Evolutionary conservation across 1,140 invertebrate species (phyloP), one percentile per base, ranked within the genome.

Genomic region (Macrobrachium nipponense): DNA sequence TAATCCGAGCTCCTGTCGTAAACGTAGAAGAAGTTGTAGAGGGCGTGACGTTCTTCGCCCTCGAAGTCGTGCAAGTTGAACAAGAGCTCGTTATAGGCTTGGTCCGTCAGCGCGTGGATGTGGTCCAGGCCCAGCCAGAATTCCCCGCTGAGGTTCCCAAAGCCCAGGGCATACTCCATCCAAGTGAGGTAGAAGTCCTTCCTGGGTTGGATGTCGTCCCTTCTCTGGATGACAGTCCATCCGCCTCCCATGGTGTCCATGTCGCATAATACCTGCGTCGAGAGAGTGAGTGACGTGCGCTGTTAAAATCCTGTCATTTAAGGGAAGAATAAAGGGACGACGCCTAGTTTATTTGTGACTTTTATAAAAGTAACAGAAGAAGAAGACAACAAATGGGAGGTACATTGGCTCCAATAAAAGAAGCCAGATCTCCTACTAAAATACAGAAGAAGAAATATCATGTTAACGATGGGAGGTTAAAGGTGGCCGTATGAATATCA

Each of bases 81-180:
- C 36, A 87, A 70, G 5, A 90, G 61, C 17, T 88, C 76, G 79
- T 86, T 72, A 14, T 87, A 78, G 3, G 87, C 80, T 8, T 84
- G 64, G 15, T 82, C 66, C 0, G 88, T 89, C 11, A 90, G 78
- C 27, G 80, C 79, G 15, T 88, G 82, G 12, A 90, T 87, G 82
- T 87, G 82, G 72, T 88, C 78, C 14, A 90, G 82, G 6, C 90
- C 92, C 8, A 93, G 73, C 91, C 92, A 93, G 77, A 90, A 90
- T 77, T 91, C 90, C 18, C 89, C 88, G 12, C 87, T 90, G 7
- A 91, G 87, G 70, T 91, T 91, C 8, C 93, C 93, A 88, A 93
- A 93, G 4, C 93, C 92, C 18, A 90, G 77, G 80, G 90, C 90
- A 87, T 93, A 93, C 51, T 92, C 92, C 20, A 90, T 81, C 92